phyloP scores from a whole-genome alignment of 2,113 vertebrate genomes.

The Chaetura pelagica region DNA sequence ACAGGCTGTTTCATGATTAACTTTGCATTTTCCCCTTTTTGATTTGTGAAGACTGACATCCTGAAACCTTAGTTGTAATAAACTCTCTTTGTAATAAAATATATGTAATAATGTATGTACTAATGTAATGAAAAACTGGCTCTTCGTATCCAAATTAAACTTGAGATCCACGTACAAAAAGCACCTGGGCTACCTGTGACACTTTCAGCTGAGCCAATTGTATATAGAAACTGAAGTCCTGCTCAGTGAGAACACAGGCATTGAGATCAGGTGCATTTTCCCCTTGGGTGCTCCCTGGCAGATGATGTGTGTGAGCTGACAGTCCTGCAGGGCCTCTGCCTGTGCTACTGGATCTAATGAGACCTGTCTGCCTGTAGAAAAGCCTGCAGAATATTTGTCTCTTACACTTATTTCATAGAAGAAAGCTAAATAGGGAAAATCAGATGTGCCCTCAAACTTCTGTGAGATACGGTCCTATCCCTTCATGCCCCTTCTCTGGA shows the following conservation, averaged over 20 bases:
- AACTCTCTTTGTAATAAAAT: not conserved
- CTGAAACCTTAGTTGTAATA: not conserved
- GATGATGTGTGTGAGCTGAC: not conserved
- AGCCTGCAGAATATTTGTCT: not conserved
- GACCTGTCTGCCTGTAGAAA: not conserved
- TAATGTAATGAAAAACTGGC: not conserved
- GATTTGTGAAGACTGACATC: not conserved
- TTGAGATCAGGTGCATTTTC: not conserved
- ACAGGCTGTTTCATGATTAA: not conserved
- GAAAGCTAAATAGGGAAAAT: not conserved
- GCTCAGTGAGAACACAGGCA: accelerated
- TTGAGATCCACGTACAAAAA: not conserved
- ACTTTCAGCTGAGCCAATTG: not conserved
- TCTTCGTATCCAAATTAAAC: not conserved
- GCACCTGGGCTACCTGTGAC: not conserved
- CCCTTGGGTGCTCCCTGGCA: not conserved
- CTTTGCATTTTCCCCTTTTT: not conserved
- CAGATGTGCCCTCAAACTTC: not conserved
- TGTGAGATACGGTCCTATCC: not conserved
- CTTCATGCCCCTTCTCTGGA: not conserved
- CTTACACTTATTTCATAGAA: not conserved
- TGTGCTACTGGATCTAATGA: not conserved
- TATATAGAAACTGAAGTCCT: not conserved
- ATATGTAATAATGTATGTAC: not conserved
- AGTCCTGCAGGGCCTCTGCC: not conserved